phyloP scores from a whole-genome alignment of 1,140 invertebrate species.

The Zaprionus nigranus region DNA sequence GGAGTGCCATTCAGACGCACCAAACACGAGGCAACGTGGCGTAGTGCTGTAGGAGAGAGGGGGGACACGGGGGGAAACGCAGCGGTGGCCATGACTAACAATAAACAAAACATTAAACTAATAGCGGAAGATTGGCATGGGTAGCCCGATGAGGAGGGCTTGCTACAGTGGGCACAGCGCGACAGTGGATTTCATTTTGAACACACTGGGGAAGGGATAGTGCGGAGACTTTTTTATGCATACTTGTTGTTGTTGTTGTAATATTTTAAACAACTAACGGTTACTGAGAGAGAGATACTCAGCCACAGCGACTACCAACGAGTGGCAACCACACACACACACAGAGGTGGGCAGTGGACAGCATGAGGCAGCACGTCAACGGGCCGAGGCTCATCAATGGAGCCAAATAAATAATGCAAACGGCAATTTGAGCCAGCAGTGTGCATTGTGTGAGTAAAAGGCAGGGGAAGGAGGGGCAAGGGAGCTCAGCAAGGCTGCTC shows the following conservation, averaged over 20 bases:
- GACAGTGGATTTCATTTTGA: conserved; percentile 40
- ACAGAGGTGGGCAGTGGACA: conserved; percentile 26
- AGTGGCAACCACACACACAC: neutral
- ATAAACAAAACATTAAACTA: conserved; percentile 83
- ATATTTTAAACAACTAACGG: conserved; percentile 80
- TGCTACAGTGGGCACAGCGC: conserved; percentile 14
- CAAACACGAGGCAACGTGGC: conserved; percentile 39
- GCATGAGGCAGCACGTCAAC: conserved; percentile 15
- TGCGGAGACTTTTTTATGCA: conserved; percentile 17
- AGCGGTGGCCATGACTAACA: conserved; percentile 62
- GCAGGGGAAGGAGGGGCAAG: neutral
- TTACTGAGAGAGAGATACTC: conserved; percentile 27
- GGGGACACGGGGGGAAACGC: neutral
- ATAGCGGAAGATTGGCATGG: conserved; percentile 61
- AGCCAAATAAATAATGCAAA: conserved; percentile 83
- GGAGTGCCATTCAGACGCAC: conserved; percentile 76
- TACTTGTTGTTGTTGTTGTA: conserved; percentile 47
- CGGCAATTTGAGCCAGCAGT: conserved; percentile 74
- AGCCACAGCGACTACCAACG: conserved; percentile 35
- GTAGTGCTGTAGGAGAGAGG: conserved; percentile 4
- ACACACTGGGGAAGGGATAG: neutral
- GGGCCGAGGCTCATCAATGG: conserved; percentile 68
- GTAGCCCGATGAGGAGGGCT: conserved; percentile 18
- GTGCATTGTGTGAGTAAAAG: conserved; percentile 27
- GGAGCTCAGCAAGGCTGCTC: conserved; percentile 28